Percentiles rank a stretch among this genome's conserved stretches.
These are phyloP conservation scores for Lagorchestes hirsutus DNA, from an alignment of 2,797 vertebrate species.

Conservation along the genomic window DNA sequence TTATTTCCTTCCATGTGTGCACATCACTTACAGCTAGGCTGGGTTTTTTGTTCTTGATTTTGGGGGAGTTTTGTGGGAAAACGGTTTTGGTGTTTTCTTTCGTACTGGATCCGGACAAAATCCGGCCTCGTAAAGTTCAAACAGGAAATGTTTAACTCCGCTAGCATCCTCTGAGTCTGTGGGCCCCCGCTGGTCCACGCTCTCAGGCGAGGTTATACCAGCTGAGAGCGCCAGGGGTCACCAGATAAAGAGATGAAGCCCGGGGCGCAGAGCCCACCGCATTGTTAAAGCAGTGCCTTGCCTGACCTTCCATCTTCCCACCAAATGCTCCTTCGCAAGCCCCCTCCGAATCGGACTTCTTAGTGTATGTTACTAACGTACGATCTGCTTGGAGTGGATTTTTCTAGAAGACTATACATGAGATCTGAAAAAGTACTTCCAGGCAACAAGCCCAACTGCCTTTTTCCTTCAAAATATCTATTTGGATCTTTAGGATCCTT, in stretches of 20 bases:
- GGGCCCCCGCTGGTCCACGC: slow-evolving; percentile 36
- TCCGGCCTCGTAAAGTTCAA: slow-evolving; percentile 1
- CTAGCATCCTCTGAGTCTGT: slow-evolving; percentile 55
- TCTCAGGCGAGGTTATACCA: slow-evolving; percentile 29
- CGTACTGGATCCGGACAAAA: neutral
- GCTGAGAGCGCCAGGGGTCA: slow-evolving; percentile 76
- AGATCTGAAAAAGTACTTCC: neutral
- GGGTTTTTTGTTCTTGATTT: neutral
- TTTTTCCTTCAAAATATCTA: neutral
- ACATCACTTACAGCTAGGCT: neutral
- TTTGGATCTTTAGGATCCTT: neutral
- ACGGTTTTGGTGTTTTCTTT: neutral
- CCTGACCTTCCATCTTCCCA: no score
- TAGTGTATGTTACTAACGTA: neutral
- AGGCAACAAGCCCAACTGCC: neutral
- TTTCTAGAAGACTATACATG: neutral
- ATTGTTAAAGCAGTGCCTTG: neutral
- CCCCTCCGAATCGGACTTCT: neutral
- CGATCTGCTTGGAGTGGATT: neutral
- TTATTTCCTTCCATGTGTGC: neutral
- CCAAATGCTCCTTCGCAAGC: neutral
- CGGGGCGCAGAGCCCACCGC: neutral
- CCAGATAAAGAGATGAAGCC: slow-evolving; percentile 59
- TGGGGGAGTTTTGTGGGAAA: no score
- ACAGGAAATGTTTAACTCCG: slow-evolving; percentile 43